Evolutionary conservation across 92 coral and sea anemone genomes (phyloP), one percentile per base, ranked within the genome.

Genomic region (Diadumene lineata): DNA sequence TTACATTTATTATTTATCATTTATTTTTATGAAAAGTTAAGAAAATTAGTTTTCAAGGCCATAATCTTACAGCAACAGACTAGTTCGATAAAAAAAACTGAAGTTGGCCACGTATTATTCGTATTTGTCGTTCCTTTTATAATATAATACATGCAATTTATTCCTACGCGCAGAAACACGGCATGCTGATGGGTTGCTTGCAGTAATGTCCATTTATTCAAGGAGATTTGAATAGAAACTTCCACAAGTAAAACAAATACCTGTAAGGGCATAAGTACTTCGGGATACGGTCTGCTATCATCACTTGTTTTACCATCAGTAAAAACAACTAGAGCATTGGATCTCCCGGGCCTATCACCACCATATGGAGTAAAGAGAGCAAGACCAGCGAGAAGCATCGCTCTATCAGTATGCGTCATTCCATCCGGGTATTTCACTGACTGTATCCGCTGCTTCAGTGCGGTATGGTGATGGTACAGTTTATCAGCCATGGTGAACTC

Each of bases 331-430:
- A 82, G 56, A 10, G 75, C 76, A 56, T 82, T 82, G 33, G 56
- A 75, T 19, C 8, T 50, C 0, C 57, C 65, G 26, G 46, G 3
- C 17, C 86, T 48, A 71, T 82, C 86, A 22, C 86, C 86, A 13
- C 76, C 77, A 25, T 24, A 33, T 18, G 34, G 43, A 15, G 86
- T 75, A 61, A 75, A 82, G 0, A 82, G 18, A 21, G 29, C 24
- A 8, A 38, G 55, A 11, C 19, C 61, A 17, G 89, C 89, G 6
- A 79, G 18, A 21, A 43, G 21, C 16, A 84, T 58, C 16, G 89
- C 89, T 43, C 56, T 79, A 56, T 79, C 89, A 0, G 89, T 84
- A 46, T 57, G 51, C 17, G 89, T 84, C 70, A 86, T 56, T 0
- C 89, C 89, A 8, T 76, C 84, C 16, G 72, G 68, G 56, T 79